Evolutionary conservation across 2,113 vertebrate species (phyloP).

Genomic region (Heterocephalus glaber): DNA sequence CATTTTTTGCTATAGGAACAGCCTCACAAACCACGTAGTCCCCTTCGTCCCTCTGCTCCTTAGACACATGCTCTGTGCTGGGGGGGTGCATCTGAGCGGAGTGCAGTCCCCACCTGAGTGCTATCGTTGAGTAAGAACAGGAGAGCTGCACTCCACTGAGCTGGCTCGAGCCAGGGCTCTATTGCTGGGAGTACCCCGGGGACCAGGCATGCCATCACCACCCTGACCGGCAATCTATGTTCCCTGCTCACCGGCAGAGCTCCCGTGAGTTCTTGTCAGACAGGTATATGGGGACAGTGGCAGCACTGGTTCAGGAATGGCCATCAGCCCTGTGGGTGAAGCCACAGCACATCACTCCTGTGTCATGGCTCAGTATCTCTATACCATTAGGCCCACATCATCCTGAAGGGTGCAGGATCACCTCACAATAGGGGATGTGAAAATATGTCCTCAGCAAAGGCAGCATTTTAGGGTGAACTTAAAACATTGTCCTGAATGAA

Average conservation of each 20-base stretch:
- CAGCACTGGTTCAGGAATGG: neutral
- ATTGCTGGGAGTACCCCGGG: neutral
- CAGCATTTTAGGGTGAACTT: neutral
- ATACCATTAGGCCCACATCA: neutral
- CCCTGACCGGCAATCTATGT: fast-evolving
- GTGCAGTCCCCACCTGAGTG: neutral
- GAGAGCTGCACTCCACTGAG: neutral
- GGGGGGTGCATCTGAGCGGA: neutral
- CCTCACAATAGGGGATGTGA: neutral
- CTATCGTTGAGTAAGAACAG: neutral
- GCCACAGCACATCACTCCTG: neutral
- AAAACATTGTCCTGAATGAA: neutral
- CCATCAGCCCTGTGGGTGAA: neutral
- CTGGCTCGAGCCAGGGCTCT: too few species aligned
- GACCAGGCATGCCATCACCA: neutral
- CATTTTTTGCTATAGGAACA: neutral
- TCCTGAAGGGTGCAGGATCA: neutral
- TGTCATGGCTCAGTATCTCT: neutral
- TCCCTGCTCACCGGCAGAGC: neutral
- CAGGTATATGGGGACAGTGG: neutral
- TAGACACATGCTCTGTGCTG: neutral
- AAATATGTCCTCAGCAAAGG: neutral
- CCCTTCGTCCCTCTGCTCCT: too few species aligned
- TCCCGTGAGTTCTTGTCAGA: neutral
- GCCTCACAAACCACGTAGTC: neutral